phyloP scores from a whole-genome alignment of 2,888 invertebrate species.

The Sipha maydis region DNA sequence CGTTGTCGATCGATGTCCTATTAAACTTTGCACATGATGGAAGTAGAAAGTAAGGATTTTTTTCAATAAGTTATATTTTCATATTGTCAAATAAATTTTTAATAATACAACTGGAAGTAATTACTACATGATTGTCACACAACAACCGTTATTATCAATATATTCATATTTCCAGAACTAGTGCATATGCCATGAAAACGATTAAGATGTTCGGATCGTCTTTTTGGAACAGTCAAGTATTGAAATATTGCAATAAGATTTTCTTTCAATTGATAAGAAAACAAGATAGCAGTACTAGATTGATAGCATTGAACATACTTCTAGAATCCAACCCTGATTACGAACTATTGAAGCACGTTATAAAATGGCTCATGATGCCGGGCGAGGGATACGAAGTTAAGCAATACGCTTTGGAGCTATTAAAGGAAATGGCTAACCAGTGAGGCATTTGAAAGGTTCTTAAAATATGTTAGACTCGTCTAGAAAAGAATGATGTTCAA shows the following conservation, averaged over 20 bases:
- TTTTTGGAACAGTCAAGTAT: slow-evolving; percentile 68
- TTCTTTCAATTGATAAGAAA: slow-evolving; percentile 73
- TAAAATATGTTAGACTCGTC: slow-evolving; percentile 37
- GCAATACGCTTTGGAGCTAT: slow-evolving; percentile 74
- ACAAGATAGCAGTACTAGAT: slow-evolving; percentile 78
- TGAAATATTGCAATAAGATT: slow-evolving; percentile 70
- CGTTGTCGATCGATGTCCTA: slow-evolving; percentile 73
- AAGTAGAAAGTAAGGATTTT: slow-evolving; percentile 67
- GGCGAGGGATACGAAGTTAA: slow-evolving; percentile 75
- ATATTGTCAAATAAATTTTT: too few relatives aligned
- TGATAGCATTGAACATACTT: slow-evolving; percentile 77
- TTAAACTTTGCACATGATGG: slow-evolving; percentile 71
- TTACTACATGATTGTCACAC: too few relatives aligned
- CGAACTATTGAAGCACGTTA: slow-evolving; percentile 70
- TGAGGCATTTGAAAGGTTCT: slow-evolving; percentile 61
- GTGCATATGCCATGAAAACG: slow-evolving; percentile 77
- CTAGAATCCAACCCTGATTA: slow-evolving; percentile 72
- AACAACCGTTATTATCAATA: neutral
- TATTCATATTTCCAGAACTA: slow-evolving; percentile 67
- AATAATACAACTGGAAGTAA: too few relatives aligned
- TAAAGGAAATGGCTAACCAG: slow-evolving; percentile 73
- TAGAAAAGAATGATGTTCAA: slow-evolving; percentile 1
- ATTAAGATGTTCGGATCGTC: slow-evolving; percentile 71
- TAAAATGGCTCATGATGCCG: slow-evolving; percentile 69
- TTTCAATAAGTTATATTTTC: too few relatives aligned